A percentile compares a stretch with the other conserved stretches of the same genome.
Evolutionary conservation across 1,140 invertebrate genomes (phyloP).

Genomic region (Anastrepha obliqua): DNA sequence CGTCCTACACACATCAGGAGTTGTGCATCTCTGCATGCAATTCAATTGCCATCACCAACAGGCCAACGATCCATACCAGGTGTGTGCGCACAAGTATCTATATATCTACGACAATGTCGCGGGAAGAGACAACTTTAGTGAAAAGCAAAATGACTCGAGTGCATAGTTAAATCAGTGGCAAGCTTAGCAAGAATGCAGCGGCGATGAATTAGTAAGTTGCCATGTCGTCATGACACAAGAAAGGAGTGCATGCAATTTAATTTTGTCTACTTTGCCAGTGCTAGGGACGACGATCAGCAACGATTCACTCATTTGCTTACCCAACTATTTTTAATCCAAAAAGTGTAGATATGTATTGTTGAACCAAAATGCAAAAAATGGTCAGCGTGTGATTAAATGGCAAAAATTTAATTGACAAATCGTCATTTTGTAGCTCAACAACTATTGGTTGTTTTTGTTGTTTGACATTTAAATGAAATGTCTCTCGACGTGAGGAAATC

Average conservation of each 20-base stretch:
- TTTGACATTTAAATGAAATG: not conserved
- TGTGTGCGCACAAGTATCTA: not conserved
- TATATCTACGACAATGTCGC: not conserved
- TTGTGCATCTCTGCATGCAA: constrained; percentile 50
- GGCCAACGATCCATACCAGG: not conserved
- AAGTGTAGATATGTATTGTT: not conserved
- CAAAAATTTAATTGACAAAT: constrained; percentile 52
- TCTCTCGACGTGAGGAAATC: constrained; percentile 17
- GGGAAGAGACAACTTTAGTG: not conserved
- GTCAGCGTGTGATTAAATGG: constrained; percentile 21
- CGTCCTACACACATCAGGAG: constrained; percentile 46
- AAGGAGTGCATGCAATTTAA: constrained; percentile 28
- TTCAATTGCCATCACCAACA: not conserved
- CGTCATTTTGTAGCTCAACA: not conserved
- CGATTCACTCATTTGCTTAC: not conserved
- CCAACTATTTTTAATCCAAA: not conserved
- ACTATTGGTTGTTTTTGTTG: not conserved
- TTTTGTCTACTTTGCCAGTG: constrained; percentile 11
- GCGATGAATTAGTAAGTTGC: constrained; percentile 48
- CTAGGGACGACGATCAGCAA: not conserved
- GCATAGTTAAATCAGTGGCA: not conserved
- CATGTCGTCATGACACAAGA: constrained; percentile 43
- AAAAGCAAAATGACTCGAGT: not conserved
- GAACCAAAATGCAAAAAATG: not conserved
- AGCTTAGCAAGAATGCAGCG: not conserved